Evolutionary conservation across 2,888 invertebrate genomes (phyloP), one percentile per base, ranked within the genome.

Genomic region (Orthonevra nobilis): DNA sequence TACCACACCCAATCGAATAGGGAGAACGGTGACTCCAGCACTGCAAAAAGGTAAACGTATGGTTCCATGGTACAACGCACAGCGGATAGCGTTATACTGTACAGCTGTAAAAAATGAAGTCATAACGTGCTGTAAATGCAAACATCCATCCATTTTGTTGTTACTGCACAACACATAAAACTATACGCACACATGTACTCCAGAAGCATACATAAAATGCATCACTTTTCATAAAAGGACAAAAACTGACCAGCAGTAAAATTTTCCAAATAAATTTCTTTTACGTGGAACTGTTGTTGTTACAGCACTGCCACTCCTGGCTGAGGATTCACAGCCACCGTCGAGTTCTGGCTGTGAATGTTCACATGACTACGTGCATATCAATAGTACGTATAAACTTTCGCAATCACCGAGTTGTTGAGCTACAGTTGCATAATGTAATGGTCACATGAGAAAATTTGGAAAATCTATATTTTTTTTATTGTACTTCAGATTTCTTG

Each of bases 91-190:
- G 56, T 23, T 12, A 12, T 4, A 3, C 3, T 4, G 32, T 58
- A 34, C 50, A 50, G 28, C 56, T 52, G 66, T 44, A 73, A 73
- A 52, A 58, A 66, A 73, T 73, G 50, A 58, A 73, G 66, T 73
- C 52, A 66, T 73, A 73, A 73, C 66, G 58, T 66, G 36, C 34
- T 66, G 34, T 34, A 58, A 73, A 64, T 34, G 50, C 64, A 64
- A 72, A 58, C 72, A 58, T 73, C 42, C 32, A 58, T 54, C 38
- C 17, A 26, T 40, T 40, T 28, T 40, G 32, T 26, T 72, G 26
- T 48, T 26, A 23, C 34, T 28, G 36, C 48, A 38, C 14, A 28
- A 32, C 2, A 12, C 28, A 44, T 30, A 63, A 14, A 7, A 54
- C 23, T 23, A 5, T 23, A 72, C 48, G 28, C 26, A 54, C 6